Evolutionary conservation across 2,797 vertebrate species (phyloP), one percentile per base, ranked within the genome.

Genomic region (Lepus oiostolus): DNA sequence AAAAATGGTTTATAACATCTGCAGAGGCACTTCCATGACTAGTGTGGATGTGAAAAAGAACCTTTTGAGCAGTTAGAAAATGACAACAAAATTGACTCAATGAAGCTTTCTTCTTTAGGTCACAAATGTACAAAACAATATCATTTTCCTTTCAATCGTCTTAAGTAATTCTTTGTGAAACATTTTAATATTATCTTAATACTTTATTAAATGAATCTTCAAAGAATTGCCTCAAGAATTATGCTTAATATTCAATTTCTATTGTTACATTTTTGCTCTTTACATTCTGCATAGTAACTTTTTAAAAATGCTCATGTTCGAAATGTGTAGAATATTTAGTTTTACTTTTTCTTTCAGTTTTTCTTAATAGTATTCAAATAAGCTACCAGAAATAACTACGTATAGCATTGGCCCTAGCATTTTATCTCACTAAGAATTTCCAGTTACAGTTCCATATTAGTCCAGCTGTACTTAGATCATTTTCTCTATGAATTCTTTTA

Each of bases 331-430:
- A 67, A 35, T 42, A 72, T 75, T 67, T 94, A 63, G 11, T 17
- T 91, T 91, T 89, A 54, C 12, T 38, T 19, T 92, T 89, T 85
- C 7, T 30, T 76, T 65, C 10, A 74, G 87, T 62, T 50, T 19
- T 81, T 91, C 38, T 62, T 83, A 72, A 30, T 22, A 81, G 21
- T 28, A 83, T 28, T 87, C 47, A 68, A 42, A 74, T 47, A 84
- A 74, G 38, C 14, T 71, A 71, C 8, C 24, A 71, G n/a, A 65
- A 65, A 60, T 50, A 70, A 71, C 24, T 38, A 71, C 28, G 35
- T 60, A 28, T 21, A 28, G 7, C 3, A 32, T n/a, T 16, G 84
- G 22, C 12, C 63, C 83, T 83, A 47, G 70, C 5, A 17, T 54
- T 88, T 88, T 76, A 54, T 81, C 47, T 91, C 65, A 24, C 2